These are phyloP conservation scores for Scaptomyza polygonia DNA, from an alignment of 2,888 invertebrate genomes.

Conservation along the genomic window DNA sequence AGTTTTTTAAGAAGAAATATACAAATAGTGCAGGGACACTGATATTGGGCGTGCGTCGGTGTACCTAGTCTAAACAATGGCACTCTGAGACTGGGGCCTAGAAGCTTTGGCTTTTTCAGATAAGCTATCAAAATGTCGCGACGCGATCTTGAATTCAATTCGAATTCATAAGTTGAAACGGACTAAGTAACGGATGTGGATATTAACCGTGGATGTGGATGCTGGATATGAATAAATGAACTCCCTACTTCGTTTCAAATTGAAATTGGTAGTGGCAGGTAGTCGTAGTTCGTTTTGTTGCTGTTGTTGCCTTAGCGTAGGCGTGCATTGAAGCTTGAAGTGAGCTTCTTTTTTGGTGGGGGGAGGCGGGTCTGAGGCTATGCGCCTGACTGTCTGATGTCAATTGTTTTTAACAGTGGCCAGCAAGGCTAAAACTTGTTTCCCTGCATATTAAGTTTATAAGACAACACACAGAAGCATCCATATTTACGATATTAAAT, in stretches of 20 bases:
- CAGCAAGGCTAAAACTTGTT: conserved; percentile 54
- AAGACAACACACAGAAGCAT: conserved; percentile 43
- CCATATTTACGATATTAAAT: too few species aligned
- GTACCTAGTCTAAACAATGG: conserved; percentile 59
- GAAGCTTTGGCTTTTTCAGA: conserved; percentile 41
- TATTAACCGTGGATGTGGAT: conserved; percentile 53
- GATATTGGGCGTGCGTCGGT: conserved; percentile 66
- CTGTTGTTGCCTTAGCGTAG: neutral
- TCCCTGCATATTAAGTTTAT: conserved; percentile 70
- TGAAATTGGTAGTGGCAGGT: conserved; percentile 11
- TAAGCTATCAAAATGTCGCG: conserved; percentile 75
- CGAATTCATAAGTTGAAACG: conserved; percentile 57
- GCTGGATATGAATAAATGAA: conserved; percentile 41
- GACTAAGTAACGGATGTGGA: conserved; percentile 69
- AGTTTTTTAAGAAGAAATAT: conserved; percentile 1
- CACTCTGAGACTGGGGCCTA: conserved; percentile 12
- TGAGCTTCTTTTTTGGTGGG: too few species aligned
- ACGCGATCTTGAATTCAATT: conserved; percentile 73
- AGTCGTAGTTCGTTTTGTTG: neutral
- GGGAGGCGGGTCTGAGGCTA: neutral
- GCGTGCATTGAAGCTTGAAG: too few species aligned
- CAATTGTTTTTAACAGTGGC: conserved; percentile 9
- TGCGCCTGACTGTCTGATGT: neutral
- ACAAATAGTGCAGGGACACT: conserved; percentile 31
- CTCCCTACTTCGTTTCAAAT: conserved; percentile 25